Base-by-base conservation (phyloP, 2,888 invertebrate species). In the Papilio protenor region DNA sequence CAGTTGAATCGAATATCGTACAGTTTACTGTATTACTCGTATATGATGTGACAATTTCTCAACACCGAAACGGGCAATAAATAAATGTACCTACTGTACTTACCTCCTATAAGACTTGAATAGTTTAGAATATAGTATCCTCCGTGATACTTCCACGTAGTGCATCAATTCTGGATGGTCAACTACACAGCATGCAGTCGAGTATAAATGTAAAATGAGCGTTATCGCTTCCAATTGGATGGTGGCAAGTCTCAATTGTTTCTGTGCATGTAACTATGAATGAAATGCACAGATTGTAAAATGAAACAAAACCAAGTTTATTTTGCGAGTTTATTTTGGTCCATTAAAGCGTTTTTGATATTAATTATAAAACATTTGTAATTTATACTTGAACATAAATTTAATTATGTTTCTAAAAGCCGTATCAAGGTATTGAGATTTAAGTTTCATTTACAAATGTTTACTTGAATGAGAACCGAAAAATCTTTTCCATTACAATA, bases 161-260 rank as follows among this genome's bases (percentile, higher is more conserved):
- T 64, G 27, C 33, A 81, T 82, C 83, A 82, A 82, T 82, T 81
- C 79, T 75, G 76, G 83, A 83, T 83, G 83, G 82, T 83, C 85
- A 84, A 84, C 84, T 85, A 85, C 85, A 84, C 85, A 82, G 83
- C 83, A 84, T 83, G 83, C 86, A 84, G 81, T 84, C 85, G 84
- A 84, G 84, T 86, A 83, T 87, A 85, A 87, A 85, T 85, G 84
- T 83, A 84, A 83, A 82, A 83, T 81, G 83, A 83, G 81, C 85
- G 84, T 87, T 85, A 84, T 83, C 83, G 87, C 84, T 85, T 83
- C 82, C 82, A 81, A 80, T 82, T 81, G 82, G 81, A 78, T 82
- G 80, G 82, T 81, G 80, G 81, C 80, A 78, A 79, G 76, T 78
- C 78, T 82, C 80, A 81, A 83, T 81, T 84, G 83, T 82, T 84